phyloP scores from a whole-genome alignment of 2,113 vertebrate species.

The Ranitomeya imitator region DNA sequence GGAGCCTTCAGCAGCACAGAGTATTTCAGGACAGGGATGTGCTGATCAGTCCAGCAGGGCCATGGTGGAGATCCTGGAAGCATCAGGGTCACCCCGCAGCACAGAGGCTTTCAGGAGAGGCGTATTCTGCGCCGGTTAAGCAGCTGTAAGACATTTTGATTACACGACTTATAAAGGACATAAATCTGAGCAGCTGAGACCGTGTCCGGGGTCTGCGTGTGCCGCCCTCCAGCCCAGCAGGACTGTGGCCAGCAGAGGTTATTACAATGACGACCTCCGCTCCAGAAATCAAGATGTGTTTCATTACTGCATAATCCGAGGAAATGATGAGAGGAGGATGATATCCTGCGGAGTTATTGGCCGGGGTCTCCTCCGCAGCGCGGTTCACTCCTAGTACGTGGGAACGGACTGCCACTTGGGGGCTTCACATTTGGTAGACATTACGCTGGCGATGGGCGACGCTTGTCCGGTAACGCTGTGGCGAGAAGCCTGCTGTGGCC shows the following conservation, averaged over 20 bases:
- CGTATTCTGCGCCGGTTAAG: too few species aligned
- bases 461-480: neutral
- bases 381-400: neutral
- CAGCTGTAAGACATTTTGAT: too few species aligned
- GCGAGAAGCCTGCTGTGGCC: neutral
- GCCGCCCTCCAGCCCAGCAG: too few species aligned
- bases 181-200: too few species aligned
- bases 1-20: neutral
- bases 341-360: neutral
- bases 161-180: too few species aligned
- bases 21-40: neutral
- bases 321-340: neutral
- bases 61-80: neutral
- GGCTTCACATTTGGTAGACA: constrained; percentile 24
- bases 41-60: neutral
- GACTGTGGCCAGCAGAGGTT: too few species aligned
- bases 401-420: neutral
- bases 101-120: neutral
- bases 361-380: neutral
- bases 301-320: neutral
- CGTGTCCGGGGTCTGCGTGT: too few species aligned
- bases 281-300: neutral
- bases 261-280: too few species aligned
- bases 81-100: neutral
- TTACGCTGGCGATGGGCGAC: neutral